A percentile compares a stretch with the other conserved stretches of the same genome.
Conservation (phyloP, 2,888 invertebrate genomes). For the Geotrupes spiniger region DNA sequence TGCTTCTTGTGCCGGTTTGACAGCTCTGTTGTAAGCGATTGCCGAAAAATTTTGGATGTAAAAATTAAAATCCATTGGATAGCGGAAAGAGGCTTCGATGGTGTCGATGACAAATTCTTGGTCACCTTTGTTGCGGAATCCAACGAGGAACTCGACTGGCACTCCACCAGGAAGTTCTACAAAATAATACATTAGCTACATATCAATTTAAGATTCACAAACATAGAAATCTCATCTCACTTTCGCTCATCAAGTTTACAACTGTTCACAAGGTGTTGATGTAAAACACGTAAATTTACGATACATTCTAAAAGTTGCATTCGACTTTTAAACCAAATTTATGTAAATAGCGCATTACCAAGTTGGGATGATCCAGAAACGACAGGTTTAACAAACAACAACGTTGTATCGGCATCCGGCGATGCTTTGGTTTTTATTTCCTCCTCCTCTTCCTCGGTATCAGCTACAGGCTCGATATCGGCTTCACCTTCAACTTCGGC, state of each 20-base stretch:
- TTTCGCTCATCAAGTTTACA: too few species aligned
- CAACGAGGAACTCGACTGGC: conserved; percentile 92
- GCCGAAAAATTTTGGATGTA: conserved; percentile 98
- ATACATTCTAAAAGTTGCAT: too few species aligned
- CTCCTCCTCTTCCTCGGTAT: conserved; percentile 61
- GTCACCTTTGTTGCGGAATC: conserved; percentile 92
- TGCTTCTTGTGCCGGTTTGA: conserved; percentile 89
- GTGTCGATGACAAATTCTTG: conserved; percentile 89
- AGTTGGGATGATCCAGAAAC: conserved; percentile 62
- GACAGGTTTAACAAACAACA: conserved; percentile 83
- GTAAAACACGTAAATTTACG: too few species aligned
- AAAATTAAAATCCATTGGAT: conserved; percentile 97
- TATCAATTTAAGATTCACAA: too few species aligned
- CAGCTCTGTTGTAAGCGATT: conserved; percentile 79
- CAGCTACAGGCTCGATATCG: conserved; percentile 59
- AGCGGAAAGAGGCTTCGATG: conserved; percentile 96
- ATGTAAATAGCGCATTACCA: too few species aligned
- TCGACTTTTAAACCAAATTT: too few species aligned
- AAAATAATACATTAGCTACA: too few species aligned
- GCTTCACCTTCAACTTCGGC: conserved; percentile 66
- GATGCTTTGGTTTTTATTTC: conserved; percentile 72
- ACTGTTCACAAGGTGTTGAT: too few species aligned
- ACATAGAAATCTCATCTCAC: too few species aligned
- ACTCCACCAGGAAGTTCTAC: conserved; percentile 88
- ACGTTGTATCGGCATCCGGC: conserved; percentile 85